Conservation (phyloP, 2,797 vertebrate genomes). For the Craterocephalus amniculus region DNA sequence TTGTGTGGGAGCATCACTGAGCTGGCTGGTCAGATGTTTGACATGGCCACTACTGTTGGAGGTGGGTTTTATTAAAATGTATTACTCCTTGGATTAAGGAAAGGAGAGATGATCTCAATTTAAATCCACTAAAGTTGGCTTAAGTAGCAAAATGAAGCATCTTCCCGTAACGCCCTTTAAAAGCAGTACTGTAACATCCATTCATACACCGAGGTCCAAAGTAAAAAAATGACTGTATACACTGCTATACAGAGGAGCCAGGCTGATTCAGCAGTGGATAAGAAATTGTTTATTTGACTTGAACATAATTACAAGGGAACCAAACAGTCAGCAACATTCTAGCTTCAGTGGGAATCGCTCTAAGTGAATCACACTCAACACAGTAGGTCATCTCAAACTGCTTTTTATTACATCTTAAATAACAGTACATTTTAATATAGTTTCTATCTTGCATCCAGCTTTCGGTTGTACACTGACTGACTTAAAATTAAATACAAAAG, state of each 20-base stretch:
- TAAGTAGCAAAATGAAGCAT: background rate
- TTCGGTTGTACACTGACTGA: slow-evolving; percentile 99
- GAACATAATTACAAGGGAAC: slow-evolving; percentile 79
- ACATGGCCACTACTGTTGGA: background rate
- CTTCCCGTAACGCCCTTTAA: background rate
- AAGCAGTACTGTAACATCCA: background rate
- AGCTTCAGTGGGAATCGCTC: slow-evolving; percentile 69
- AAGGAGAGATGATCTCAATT: background rate
- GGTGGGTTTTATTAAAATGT: background rate
- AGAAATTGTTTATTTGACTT: slow-evolving; percentile 81
- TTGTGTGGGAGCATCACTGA: background rate
- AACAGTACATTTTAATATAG: slow-evolving; percentile 99
- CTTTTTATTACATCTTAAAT: slow-evolving; percentile 99
- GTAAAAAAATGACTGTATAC: background rate
- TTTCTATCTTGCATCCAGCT: slow-evolving; percentile 99
- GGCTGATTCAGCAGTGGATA: slow-evolving; percentile 69
- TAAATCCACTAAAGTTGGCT: background rate
- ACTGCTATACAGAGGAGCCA: slow-evolving; percentile 55
- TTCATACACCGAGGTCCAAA: background rate
- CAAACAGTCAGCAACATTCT: slow-evolving; percentile 76
- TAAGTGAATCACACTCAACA: slow-evolving; percentile 79
- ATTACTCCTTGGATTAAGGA: background rate
- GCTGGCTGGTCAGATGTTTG: background rate
- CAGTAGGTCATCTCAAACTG: slow-evolving; percentile 96
- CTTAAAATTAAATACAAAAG: slow-evolving; percentile 99